Conservation (phyloP, 2,888 invertebrate genomes). For the Cephus pulcher region DNA sequence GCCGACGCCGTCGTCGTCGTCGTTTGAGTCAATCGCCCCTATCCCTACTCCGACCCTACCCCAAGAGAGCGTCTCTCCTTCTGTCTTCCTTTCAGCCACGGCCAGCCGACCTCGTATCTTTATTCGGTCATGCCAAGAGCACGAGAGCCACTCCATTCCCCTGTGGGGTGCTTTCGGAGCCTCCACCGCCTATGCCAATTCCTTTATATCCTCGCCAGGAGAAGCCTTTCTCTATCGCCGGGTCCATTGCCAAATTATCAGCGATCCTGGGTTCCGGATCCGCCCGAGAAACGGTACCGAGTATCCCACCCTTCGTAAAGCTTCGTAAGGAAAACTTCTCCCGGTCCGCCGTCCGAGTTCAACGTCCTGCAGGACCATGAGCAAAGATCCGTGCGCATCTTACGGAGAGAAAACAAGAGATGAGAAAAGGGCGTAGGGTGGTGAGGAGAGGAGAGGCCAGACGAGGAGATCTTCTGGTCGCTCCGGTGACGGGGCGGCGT, state of each 20-base stretch:
- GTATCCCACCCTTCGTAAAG: background rate
- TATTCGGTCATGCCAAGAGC: slow-evolving; percentile 46
- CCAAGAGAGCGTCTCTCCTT: slow-evolving; percentile 16
- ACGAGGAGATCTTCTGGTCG: background rate
- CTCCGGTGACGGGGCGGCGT: slow-evolving; percentile 15
- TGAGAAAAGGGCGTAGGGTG: slow-evolving; percentile 20
- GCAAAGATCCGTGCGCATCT: background rate
- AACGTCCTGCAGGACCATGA: background rate
- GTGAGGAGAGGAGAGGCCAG: background rate
- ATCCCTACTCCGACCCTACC: slow-evolving; percentile 28
- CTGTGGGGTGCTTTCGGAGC: slow-evolving; percentile 1
- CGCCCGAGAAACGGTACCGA: background rate
- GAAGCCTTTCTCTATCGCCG: background rate
- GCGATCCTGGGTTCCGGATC: background rate
- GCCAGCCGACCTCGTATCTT: slow-evolving; percentile 47
- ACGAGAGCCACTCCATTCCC: background rate
- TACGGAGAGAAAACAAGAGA: slow-evolving; percentile 13
- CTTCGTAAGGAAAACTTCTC: background rate
- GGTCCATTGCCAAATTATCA: too few relatives aligned
- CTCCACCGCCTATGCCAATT: background rate
- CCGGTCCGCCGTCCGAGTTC: background rate
- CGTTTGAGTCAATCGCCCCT: slow-evolving; percentile 40
- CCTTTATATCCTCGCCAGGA: background rate
- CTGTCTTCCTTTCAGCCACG: slow-evolving; percentile 20
- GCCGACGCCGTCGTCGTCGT: slow-evolving; percentile 45